Conservation (phyloP, 2,113 vertebrate genomes). For the Bubalus kerabau region DNA sequence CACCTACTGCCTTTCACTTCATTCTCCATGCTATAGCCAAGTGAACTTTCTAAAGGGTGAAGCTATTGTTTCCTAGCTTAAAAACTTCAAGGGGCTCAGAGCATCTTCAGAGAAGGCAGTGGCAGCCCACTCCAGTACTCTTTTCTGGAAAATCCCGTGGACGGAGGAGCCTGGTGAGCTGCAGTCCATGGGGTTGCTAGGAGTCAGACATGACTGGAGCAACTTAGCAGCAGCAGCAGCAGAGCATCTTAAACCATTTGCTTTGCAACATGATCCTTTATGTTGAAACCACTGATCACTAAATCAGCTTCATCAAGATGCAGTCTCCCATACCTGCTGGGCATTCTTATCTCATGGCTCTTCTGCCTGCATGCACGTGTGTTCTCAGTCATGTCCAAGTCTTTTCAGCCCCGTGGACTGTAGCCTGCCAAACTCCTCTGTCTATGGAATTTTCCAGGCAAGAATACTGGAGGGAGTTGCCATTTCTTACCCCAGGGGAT, state of each 20-base stretch:
- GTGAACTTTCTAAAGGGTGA: neutral
- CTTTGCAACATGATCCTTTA: neutral
- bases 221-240: too few relatives aligned
- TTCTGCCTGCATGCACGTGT: neutral
- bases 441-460: neutral
- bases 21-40: neutral
- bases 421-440: neutral
- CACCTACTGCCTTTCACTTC: neutral
- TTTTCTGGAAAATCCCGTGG: too few relatives aligned
- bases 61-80: neutral
- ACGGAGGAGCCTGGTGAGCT: rapidly evolving
- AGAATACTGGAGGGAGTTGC: neutral
- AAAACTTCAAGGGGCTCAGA: neutral
- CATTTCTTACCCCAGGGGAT: neutral
- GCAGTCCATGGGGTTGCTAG: rapidly evolving
- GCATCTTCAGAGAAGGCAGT: too few relatives aligned
- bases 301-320: neutral
- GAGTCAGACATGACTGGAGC: too few relatives aligned
- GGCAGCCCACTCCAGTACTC: too few relatives aligned
- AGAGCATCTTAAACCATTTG: neutral
- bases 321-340: neutral
- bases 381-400: neutral
- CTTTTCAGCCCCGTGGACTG: neutral
- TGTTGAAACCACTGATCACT: neutral
- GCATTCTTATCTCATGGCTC: too few relatives aligned